Percentiles rank a stretch among this genome's conserved stretches.
Evolutionary conservation across 1,140 invertebrate species (phyloP).

Genomic region (Hyles euphorbiae): DNA sequence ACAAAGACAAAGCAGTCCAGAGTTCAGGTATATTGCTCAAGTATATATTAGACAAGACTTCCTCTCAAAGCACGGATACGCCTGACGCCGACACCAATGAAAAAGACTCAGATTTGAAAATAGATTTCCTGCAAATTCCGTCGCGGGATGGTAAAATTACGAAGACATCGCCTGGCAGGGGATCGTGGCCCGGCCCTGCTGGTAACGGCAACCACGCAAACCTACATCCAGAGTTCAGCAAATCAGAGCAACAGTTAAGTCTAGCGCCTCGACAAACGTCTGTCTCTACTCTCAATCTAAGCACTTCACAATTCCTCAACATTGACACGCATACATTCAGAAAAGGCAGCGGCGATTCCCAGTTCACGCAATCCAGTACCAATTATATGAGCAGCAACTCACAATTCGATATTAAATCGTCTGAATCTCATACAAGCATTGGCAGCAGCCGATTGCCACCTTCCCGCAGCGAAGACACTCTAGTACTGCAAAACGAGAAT

Average conservation of each 20-base stretch:
- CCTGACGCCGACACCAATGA: conserved; percentile 31
- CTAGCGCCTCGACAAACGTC: conserved; percentile 70
- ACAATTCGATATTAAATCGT: conserved; percentile 62
- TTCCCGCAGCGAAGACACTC: conserved; percentile 85
- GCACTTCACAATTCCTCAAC: conserved; percentile 73
- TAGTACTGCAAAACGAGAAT: conserved; percentile 77
- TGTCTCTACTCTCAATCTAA: conserved; percentile 66
- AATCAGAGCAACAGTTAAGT: conserved; percentile 87
- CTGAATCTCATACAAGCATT: conserved; percentile 47
- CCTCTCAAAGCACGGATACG: conserved; percentile 36
- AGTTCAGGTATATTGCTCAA: conserved; percentile 67
- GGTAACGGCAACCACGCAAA: conserved; percentile 71
- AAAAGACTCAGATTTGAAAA: conserved; percentile 54
- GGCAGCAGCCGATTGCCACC: conserved; percentile 77
- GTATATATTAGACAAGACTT: conserved; percentile 68
- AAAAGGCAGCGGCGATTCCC: conserved; percentile 80
- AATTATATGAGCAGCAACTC: conserved; percentile 69
- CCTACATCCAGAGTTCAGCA: conserved; percentile 85
- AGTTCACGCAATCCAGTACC: conserved; percentile 67
- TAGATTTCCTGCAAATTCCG: conserved; percentile 81
- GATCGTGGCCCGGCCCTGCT: conserved; percentile 90
- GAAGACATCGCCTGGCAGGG: conserved; percentile 85
- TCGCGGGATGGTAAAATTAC: conserved; percentile 83
- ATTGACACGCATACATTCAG: conserved; percentile 73
- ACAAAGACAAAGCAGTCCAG: conserved; percentile 78